Conservation (phyloP, 2,113 vertebrate genomes). For the Zapus hudsonius region DNA sequence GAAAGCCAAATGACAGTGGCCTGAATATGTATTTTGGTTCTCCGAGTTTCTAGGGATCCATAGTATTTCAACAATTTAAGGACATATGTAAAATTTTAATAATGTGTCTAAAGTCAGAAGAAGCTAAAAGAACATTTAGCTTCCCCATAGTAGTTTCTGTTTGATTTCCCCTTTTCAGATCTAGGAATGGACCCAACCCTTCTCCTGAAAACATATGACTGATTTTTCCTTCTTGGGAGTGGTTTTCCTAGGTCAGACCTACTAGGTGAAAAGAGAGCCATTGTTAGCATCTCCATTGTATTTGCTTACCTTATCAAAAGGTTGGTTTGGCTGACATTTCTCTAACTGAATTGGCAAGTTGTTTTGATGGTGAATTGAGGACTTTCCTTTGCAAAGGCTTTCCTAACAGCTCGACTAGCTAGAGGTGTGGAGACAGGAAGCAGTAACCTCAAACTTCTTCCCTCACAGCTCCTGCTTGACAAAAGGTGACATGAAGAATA, state of each 20-base stretch:
- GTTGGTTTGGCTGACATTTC: slow-evolving; percentile 46
- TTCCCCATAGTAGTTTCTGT: not conserved
- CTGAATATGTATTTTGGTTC: not conserved
- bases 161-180: slow-evolving; percentile 39
- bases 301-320: slow-evolving; percentile 42
- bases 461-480: slow-evolving; percentile 64
- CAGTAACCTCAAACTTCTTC: slow-evolving; percentile 78
- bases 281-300: not conserved
- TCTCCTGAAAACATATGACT: slow-evolving; percentile 24
- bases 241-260: slow-evolving; percentile 16
- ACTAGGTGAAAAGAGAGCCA: slow-evolving; percentile 28
- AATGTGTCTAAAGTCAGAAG: slow-evolving; percentile 12
- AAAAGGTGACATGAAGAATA: slow-evolving; percentile 64
- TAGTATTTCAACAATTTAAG: slow-evolving; percentile 35
- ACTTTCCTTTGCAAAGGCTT: slow-evolving; percentile 77
- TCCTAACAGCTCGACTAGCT: slow-evolving; percentile 68
- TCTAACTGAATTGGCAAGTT: slow-evolving; percentile 61
- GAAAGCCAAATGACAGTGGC: not conserved
- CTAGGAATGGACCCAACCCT: not conserved
- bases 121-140: slow-evolving; percentile 26
- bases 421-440: slow-evolving; percentile 77
- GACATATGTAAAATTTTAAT: slow-evolving; percentile 39
- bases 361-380: slow-evolving; percentile 71
- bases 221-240: slow-evolving; percentile 29
- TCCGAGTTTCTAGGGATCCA: slow-evolving; percentile 35